Base-by-base conservation (phyloP, 1,140 invertebrate species). In the Lutraria rhynchaena region DNA sequence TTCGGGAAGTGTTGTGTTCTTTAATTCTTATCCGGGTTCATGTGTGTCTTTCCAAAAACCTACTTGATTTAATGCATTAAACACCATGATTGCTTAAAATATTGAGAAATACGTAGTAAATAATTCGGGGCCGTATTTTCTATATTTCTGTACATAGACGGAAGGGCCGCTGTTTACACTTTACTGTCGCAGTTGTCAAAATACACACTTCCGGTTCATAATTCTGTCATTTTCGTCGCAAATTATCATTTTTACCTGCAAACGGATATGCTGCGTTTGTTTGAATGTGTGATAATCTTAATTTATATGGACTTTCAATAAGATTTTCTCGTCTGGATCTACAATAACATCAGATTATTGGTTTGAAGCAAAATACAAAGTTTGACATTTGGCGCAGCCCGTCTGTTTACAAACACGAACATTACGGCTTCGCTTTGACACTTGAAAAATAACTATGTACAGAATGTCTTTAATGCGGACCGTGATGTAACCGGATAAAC, bases 201-300 rank as follows among this genome's bases (percentile, higher is more conserved):
- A 44, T 44, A 24, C 19, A 1, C n/a, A 65, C 22, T 65, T 65
- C 61, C 61, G 61, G 61, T 44, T 65, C 19, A 49, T 49, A 49
- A 49, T 19, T 19, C 46, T 35, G 41, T 41, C 41, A 65, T 65
- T 58, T 65, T 65, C 61, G 61, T 65, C 61, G 61, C 61, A 65
- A 24, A 65, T 65, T 65, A 65, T 65, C 57, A 58, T 58, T 27
- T 58, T 58, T 19, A 31, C 19, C 19, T 5, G 3, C 33, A 5
- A 58, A 29, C 19, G 57, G 2, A 49, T 31, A 58, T 31, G 33
- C 9, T 58, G 15, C 5, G 33, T 27, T 31, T 49, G 44, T 49
- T 19, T 19, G 44, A 11, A 11, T 19, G 44, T 19, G 11, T 49
- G 44, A 11, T 9, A 49, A 11, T 49, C 44, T 49, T 9, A 49